Percentiles rank a stretch among this genome's conserved stretches.
phyloP scores from a whole-genome alignment of 2,113 vertebrate genomes.

The Mohoua ochrocephala region DNA sequence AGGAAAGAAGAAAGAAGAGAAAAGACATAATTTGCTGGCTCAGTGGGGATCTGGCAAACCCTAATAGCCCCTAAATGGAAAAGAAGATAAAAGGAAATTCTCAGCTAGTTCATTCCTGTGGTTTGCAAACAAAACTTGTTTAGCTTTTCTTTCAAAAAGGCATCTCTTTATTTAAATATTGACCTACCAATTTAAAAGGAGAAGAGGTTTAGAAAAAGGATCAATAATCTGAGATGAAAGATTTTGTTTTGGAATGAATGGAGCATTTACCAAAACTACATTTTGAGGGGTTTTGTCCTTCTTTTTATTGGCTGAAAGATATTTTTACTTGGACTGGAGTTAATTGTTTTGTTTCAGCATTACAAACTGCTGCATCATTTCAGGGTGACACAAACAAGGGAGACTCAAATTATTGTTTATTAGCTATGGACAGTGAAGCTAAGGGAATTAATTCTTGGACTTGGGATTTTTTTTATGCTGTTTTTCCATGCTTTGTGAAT shows the following conservation, averaged over 20 bases:
- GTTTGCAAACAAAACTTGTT: neutral
- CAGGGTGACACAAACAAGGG: neutral
- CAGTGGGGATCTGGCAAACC: neutral
- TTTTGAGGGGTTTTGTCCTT: neutral
- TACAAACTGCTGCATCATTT: neutral
- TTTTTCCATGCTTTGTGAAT: neutral
- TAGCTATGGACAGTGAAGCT: neutral
- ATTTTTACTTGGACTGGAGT: neutral
- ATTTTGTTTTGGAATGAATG: neutral
- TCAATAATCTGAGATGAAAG: neutral
- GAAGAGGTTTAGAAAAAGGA: neutral
- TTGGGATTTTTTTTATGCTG: neutral
- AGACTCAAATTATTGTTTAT: neutral
- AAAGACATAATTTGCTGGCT: neutral
- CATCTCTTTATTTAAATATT: neutral
- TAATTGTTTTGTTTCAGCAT: neutral
- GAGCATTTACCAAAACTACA: neutral
- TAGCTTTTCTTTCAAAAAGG: neutral
- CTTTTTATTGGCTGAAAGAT: neutral
- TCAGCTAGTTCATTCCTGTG: neutral
- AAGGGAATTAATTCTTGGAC: neutral
- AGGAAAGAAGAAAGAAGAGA: neutral
- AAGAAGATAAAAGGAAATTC: neutral
- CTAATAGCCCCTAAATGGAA: neutral
- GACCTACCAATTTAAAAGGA: neutral